Evolutionary conservation across 1,140 invertebrate species (phyloP), one percentile per base, ranked within the genome.

Genomic region (Achroia grisella): DNA sequence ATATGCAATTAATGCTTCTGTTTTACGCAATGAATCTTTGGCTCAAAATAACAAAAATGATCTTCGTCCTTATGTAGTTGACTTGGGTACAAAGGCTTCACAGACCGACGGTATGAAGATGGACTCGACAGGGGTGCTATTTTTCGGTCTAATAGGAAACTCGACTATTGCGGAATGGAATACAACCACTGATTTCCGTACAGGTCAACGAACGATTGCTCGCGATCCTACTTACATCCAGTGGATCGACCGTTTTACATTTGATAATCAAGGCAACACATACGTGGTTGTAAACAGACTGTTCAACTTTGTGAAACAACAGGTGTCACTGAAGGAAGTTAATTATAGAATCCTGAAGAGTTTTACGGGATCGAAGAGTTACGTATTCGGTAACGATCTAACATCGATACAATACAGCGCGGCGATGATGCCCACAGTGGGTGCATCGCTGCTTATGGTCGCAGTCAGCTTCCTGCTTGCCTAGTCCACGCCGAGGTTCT

Each of bases 91-190:
- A 0, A 92, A 92, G 56, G 62, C 82, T 1, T 90, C 91, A 1
- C 90, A 92, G 62, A 89, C 88, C 0, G 90, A 91, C 46, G 91
- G 91, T 8, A 91, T 93, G 90, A 87, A 88, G 30, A 92, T 93
- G 88, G 91, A 92, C 44, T 86, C 89, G 1, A 82, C 72, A 5
- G 90, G 91, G 3, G 69, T 89, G 13, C 78, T 93, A 4, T 93
- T 90, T 64, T 92, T 87, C 56, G 91, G 91, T 4, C 74, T 92
- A 3, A 60, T 93, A 8, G 89, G 88, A 10, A 88, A 89, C 49
- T 88, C 92, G 45, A 89, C 90, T 1, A 88, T 93, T 14, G 88
- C 88, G 1, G 88, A 87, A 68, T 93, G 91, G 91, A 90, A 93
- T 60, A 71, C 70, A 15, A 71, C 64, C 11, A 52, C 59, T 10